Evolutionary conservation across 2,888 invertebrate species (phyloP), one percentile per base, ranked within the genome.

Genomic region (Clusia tigrina): DNA sequence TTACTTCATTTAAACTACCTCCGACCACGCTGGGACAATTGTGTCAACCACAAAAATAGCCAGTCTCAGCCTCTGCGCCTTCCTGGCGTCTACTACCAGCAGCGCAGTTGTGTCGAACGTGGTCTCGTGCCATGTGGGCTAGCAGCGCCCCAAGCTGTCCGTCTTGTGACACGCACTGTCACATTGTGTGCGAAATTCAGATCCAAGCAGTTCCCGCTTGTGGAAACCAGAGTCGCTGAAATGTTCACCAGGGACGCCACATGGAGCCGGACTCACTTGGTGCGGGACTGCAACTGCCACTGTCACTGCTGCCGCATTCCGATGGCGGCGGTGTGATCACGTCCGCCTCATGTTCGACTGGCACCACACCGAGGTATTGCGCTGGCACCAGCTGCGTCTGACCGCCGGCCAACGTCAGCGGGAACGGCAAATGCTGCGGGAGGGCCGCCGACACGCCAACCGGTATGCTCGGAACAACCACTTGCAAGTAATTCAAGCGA

Each of bases 401-500:
- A 20, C 51, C 38, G 37, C 60, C 51, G 56, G 48, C n/a, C 23
- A 3, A 64, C 58, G 67, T 64, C 37, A 66, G 68, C 56, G 70
- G 69, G 10, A 70, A 60, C 0, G 68, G 66, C 15, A 60, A 51
- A 15, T 25, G 67, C 15, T 60, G 42, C 24, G 65, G 51, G n/a
- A n/a, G n/a, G 6, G 64, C 32, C 15, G 37, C 20, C 9, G 64
- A 17, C 1, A 69, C 59, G 1, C 66, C 62, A 42, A 70, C 62
- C 0, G 70, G 58, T n/a, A 71, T 66, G 59, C 1, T 79, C 15
- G 83, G 83, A 51, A 83, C 83, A 58, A 83, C 81, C 22, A 83
- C 83, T 77, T 83, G 83, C 62, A 83, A 64, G 60, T 83, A 83
- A 69, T 94, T 94, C 67, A 95, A 87, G 46, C 92, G 89, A 85